Evolutionary conservation across 2,888 invertebrate genomes (phyloP).

Genomic region (Labia minor): DNA sequence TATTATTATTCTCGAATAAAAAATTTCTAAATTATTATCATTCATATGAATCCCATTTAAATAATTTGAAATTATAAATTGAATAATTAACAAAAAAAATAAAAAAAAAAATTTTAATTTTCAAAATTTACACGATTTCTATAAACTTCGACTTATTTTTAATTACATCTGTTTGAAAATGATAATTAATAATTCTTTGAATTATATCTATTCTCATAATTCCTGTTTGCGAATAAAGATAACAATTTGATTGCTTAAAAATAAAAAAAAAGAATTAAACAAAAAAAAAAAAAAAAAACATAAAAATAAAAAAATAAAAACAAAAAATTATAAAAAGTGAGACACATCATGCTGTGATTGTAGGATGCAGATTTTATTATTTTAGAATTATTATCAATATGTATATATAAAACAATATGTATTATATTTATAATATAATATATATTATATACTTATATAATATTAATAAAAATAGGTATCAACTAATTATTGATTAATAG

Average conservation of each 20-base stretch:
- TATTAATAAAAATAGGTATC: background rate
- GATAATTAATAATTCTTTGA: background rate
- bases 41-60: background rate
- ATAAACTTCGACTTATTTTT: background rate
- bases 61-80: background rate
- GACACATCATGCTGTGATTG: background rate
- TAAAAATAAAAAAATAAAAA: too few species aligned
- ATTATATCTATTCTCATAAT: background rate
- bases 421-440: slow-evolving; percentile 8
- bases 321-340: background rate
- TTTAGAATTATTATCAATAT: background rate
- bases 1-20: background rate
- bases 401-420: background rate
- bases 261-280: background rate
- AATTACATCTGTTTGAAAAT: background rate
- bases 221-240: too few species aligned
- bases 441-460: background rate
- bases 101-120: background rate
- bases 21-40: background rate
- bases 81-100: background rate
- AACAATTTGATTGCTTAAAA: too few species aligned
- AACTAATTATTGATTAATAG: slow-evolving; percentile 13
- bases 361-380: slow-evolving; percentile 8
- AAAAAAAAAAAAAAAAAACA: background rate
- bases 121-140: background rate